These are phyloP conservation scores for Pao palembangensis DNA, from an alignment of 2,113 vertebrate genomes.

Conservation along the genomic window DNA sequence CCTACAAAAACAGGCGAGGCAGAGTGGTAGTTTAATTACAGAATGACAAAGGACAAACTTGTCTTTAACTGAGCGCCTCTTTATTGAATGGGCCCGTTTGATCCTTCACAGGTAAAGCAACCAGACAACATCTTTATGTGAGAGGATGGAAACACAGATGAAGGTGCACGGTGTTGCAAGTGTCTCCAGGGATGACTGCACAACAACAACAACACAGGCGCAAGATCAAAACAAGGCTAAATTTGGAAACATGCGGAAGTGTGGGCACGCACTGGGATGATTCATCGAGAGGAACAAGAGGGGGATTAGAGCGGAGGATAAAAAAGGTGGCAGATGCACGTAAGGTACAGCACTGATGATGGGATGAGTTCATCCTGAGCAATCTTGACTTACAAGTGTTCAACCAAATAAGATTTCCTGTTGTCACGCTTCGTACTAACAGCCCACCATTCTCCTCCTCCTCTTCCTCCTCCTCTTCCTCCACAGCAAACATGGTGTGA, in stretches of 20 bases:
- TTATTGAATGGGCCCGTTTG: no score
- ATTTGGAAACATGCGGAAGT: slow-evolving; percentile 44
- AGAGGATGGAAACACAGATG: slow-evolving; percentile 40
- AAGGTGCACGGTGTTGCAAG: slow-evolving; percentile 28
- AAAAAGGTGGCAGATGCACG: not conserved
- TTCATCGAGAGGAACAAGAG: not conserved
- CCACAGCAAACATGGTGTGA: no score
- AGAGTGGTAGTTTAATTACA: not conserved
- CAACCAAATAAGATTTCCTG: no score
- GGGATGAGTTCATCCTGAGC: not conserved
- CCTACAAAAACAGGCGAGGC: slow-evolving; percentile 38
- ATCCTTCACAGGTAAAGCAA: not conserved
- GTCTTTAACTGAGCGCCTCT: not conserved
- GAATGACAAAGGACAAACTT: not conserved
- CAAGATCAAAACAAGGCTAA: slow-evolving; percentile 48
- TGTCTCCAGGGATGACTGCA: slow-evolving; percentile 44
- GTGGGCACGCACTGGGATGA: slow-evolving; percentile 39
- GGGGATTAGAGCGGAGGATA: not conserved
- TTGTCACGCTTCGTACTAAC: no score
- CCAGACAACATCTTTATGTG: not conserved
- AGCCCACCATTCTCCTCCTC: no score
- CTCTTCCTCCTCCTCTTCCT: no score
- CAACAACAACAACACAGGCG: slow-evolving; percentile 12
- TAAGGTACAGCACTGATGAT: not conserved
- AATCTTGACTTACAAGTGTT: no score